Evolutionary conservation across 2,888 invertebrate species (phyloP).

Genomic region (Acronicta alni): DNA sequence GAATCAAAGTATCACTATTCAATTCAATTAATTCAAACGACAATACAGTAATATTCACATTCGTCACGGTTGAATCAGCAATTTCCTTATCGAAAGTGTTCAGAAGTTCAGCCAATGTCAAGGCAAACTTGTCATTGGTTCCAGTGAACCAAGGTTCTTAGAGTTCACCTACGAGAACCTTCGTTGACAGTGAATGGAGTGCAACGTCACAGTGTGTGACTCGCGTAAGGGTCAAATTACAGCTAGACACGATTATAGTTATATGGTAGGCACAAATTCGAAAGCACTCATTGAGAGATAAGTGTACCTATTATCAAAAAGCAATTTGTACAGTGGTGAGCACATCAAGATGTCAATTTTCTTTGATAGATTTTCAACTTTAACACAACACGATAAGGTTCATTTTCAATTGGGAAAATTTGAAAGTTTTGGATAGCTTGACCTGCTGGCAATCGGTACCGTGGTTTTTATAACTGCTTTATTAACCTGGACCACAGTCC

Average conservation of each 20-base stretch:
- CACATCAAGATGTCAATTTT: too few species aligned
- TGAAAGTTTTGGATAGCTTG: too few species aligned
- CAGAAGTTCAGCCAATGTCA: constrained; percentile 58
- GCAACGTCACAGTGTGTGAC: constrained; percentile 24
- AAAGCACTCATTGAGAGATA: too few species aligned
- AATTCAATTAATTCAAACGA: constrained; percentile 14
- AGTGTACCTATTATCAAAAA: too few species aligned
- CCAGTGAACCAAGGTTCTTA: constrained; percentile 43
- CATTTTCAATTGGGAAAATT: too few species aligned
- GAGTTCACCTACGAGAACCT: constrained; percentile 27
- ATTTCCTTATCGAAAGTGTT: constrained; percentile 64
- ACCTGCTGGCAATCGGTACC: too few species aligned
- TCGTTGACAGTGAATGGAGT: constrained; percentile 33
- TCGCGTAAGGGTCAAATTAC: constrained; percentile 31
- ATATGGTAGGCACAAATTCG: too few species aligned
- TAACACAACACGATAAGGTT: too few species aligned
- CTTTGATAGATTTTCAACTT: too few species aligned
- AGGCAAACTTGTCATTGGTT: constrained; percentile 46
- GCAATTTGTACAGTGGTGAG: too few species aligned
- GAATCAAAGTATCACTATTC: constrained; percentile 6
- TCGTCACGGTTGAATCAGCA: constrained; percentile 41
- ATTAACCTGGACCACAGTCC: too few species aligned
- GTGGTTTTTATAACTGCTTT: too few species aligned
- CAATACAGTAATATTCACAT: background rate
- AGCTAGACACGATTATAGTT: background rate